phyloP scores from a whole-genome alignment of 2,888 invertebrate species.

The Hydriomena furcata region DNA sequence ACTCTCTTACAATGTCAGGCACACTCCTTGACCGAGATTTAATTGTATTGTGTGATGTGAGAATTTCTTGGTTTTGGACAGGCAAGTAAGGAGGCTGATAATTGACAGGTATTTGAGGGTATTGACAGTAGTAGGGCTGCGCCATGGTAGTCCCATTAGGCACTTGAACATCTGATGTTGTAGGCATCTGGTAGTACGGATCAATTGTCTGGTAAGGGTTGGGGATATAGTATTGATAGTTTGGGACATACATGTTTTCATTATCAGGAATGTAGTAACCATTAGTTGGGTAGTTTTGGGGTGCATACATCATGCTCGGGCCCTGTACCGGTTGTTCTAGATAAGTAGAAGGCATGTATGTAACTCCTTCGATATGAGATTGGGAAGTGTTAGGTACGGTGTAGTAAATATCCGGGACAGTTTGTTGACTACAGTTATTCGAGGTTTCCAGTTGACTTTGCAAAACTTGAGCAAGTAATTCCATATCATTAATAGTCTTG shows the following conservation, averaged over 20 bases:
- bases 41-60: constrained; percentile 48
- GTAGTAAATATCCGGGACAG: constrained; percentile 53
- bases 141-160: constrained; percentile 60
- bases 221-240: constrained; percentile 71
- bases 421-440: constrained; percentile 52
- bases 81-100: constrained; percentile 47
- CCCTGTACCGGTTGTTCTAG: constrained; percentile 63
- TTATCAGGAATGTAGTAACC: constrained; percentile 68
- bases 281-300: constrained; percentile 63
- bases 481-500: constrained; percentile 96
- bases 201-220: constrained; percentile 51
- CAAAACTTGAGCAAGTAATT: constrained; percentile 92
- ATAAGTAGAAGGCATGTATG: constrained; percentile 69
- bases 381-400: constrained; percentile 59
- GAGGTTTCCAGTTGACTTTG: constrained; percentile 67
- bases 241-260: constrained; percentile 64
- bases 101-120: constrained; percentile 56
- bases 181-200: constrained; percentile 59
- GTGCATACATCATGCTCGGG: constrained; percentile 62
- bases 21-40: constrained; percentile 86
- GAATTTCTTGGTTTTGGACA: constrained; percentile 36
- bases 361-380: constrained; percentile 61
- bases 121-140: constrained; percentile 70
- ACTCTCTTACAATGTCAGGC: constrained; percentile 89
- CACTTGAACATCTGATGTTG: constrained; percentile 48